Percentiles rank a stretch among this genome's conserved stretches.
phyloP scores from a whole-genome alignment of 1,140 invertebrate species.

The Drosophila bocki region DNA sequence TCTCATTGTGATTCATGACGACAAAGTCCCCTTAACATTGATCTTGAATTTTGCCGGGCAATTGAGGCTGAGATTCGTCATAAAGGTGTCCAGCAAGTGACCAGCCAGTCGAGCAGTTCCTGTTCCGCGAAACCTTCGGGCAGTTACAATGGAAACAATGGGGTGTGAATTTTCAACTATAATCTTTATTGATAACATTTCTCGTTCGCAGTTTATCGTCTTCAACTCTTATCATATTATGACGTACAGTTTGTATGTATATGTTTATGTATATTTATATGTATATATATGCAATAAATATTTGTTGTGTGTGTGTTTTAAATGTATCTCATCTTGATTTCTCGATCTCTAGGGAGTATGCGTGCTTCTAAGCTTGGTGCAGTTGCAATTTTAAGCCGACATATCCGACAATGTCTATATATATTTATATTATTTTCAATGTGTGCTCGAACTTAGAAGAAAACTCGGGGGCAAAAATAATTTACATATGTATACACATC shows the following conservation, averaged over 20 bases:
- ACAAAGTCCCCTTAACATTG: slow-evolving; percentile 59
- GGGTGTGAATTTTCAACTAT: slow-evolving; percentile 79
- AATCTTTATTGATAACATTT: slow-evolving; percentile 84
- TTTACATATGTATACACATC: slow-evolving; percentile 62
- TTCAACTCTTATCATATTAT: slow-evolving; percentile 75
- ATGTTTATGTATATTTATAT: slow-evolving; percentile 44
- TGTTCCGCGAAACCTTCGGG: slow-evolving; percentile 65
- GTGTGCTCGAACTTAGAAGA: slow-evolving; percentile 49
- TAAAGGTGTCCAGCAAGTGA: slow-evolving; percentile 16
- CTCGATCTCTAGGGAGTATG: slow-evolving; percentile 44
- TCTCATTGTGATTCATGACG: slow-evolving; percentile 76
- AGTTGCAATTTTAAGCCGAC: slow-evolving; percentile 55
- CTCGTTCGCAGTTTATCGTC: slow-evolving; percentile 59
- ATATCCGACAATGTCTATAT: slow-evolving; percentile 25
- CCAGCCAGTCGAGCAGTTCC: slow-evolving; percentile 48
- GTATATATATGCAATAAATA: slow-evolving; percentile 72
- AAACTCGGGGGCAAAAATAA: slow-evolving; percentile 55
- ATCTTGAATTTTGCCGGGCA: slow-evolving; percentile 73
- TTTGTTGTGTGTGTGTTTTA: slow-evolving; percentile 39
- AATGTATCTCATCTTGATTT: slow-evolving; percentile 31
- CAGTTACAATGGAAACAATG: slow-evolving; percentile 29
- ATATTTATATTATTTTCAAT: slow-evolving; percentile 30
- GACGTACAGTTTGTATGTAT: slow-evolving; percentile 64
- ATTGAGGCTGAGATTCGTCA: slow-evolving; percentile 53
- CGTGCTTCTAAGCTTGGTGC: slow-evolving; percentile 53